Base-by-base conservation (phyloP, 1,140 invertebrate genomes). In the Oreohelix idahoensis region DNA sequence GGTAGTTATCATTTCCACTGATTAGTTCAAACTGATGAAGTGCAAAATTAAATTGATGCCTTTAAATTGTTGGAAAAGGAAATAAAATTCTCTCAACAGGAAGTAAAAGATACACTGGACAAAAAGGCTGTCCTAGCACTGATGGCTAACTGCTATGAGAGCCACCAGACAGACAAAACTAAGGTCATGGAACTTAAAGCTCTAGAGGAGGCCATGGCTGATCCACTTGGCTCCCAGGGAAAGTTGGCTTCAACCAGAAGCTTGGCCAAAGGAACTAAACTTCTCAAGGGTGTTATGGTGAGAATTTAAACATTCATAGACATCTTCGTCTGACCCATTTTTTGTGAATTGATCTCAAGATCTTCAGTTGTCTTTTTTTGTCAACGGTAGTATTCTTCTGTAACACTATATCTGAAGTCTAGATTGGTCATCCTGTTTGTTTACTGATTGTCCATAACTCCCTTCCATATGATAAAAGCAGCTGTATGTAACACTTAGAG, bases 41-140 rank as follows among this genome's bases (percentile, higher is more conserved):
- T n/a, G n/a, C n/a, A n/a, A n/a, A n/a, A n/a, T n/a, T n/a, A n/a
- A n/a, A n/a, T n/a, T n/a, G n/a, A n/a, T n/a, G n/a, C n/a, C n/a
- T n/a, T n/a, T n/a, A n/a, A n/a, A n/a, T n/a, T n/a, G n/a, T n/a
- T n/a, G n/a, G n/a, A n/a, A n/a, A n/a, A n/a, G n/a, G 15, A 45
- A 45, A 45, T 8, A 58, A 58, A 2, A 58, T 58, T 66, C 0
- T 32, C 32, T 66, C 63, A 29, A 13, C 79, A 92, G 92, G 92
- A 93, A 81, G 91, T 93, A 13, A 93, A 93, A 83, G 92, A 93
- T 84, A 92, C 92, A 5, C 76, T 93, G 73, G 92, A 93, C 83
- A 93, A 92, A 85, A 90, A 91, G 77, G 90, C 92, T 2, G 87
- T 93, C 4, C 86, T 92, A 35, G 75, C 87, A 42, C 75, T 91